phyloP scores from a whole-genome alignment of 2,113 vertebrate species.

The Delphinus delphis region DNA sequence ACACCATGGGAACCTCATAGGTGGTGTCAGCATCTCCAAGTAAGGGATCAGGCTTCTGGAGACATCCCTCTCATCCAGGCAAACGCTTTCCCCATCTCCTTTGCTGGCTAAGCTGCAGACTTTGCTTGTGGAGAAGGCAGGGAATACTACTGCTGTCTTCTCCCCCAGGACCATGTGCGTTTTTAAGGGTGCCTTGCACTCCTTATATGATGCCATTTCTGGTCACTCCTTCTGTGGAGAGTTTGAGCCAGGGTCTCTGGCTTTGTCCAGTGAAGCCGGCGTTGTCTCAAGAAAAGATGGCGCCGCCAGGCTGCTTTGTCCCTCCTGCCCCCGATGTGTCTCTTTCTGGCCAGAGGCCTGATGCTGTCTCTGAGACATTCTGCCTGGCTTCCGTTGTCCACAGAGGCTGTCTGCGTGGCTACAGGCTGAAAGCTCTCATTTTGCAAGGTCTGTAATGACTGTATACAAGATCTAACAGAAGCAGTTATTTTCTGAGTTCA shows the following conservation, averaged over 20 bases:
- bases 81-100: background rate
- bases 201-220: background rate
- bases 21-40: slow-evolving; percentile 65
- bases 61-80: background rate
- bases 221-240: background rate
- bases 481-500: background rate
- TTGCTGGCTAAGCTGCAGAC: background rate
- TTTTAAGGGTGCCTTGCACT: background rate
- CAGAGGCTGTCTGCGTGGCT: background rate
- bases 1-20: slow-evolving; percentile 54
- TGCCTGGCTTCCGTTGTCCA: background rate
- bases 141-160: background rate
- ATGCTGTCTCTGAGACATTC: slow-evolving; percentile 5
- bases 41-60: slow-evolving; percentile 18
- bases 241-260: background rate
- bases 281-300: background rate
- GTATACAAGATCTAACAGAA: background rate
- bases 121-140: background rate
- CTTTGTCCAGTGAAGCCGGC: background rate
- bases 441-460: background rate
- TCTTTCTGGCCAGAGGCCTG: background rate
- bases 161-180: background rate
- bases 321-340: background rate
- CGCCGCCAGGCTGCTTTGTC: background rate
- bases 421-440: background rate